These are phyloP conservation scores for Oryctolagus cuniculus DNA, from an alignment of 2,113 vertebrate genomes.

Conservation along the genomic window DNA sequence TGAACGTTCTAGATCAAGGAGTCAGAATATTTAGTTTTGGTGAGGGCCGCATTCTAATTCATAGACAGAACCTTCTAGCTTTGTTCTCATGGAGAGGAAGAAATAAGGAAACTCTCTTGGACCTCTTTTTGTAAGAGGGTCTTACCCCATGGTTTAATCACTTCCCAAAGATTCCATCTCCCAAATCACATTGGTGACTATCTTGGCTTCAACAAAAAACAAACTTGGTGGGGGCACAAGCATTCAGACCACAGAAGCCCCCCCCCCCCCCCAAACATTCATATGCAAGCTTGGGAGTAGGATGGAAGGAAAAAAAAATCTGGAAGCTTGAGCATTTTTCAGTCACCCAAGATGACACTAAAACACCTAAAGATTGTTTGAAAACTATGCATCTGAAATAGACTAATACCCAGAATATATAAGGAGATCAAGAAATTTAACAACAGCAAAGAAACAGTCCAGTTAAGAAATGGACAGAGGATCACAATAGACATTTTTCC, in stretches of 20 bases:
- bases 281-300: neutral
- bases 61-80: neutral
- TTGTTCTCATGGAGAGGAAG: neutral
- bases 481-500: too few species aligned
- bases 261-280: neutral
- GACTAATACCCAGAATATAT: too few species aligned
- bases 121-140: neutral
- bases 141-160: neutral
- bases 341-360: constrained; percentile 12
- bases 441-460: too few species aligned
- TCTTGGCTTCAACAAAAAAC: neutral
- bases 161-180: neutral
- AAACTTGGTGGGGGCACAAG: neutral
- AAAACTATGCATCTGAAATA: too few species aligned
- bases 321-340: neutral
- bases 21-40: neutral
- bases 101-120: neutral
- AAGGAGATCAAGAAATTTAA: too few species aligned
- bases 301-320: neutral
- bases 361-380: neutral
- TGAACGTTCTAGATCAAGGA: neutral
- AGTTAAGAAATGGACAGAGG: too few species aligned
- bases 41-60: neutral
- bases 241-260: neutral
- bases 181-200: neutral